Evolutionary conservation across 2,888 invertebrate genomes (phyloP), one percentile per base, ranked within the genome.

Genomic region (Cistogaster globosa): DNA sequence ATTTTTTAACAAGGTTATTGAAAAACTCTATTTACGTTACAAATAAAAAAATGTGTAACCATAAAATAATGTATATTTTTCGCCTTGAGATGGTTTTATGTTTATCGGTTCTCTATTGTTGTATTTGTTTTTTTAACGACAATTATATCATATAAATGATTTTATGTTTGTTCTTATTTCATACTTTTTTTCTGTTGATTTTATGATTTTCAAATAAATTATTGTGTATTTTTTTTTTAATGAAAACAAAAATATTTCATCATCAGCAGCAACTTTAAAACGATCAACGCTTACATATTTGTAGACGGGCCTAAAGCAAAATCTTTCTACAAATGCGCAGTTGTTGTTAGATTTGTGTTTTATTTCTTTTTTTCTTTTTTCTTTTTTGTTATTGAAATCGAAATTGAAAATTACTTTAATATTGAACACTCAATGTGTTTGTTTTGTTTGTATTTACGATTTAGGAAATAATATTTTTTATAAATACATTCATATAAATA

Each of bases 391-490:
- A 65, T 71, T 62, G 53, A 67, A 67, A 80, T 58, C 14, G 45
- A 80, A 80, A 80, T 75, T 84, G 71, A 72, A 80, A 80, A 84
- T 80, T 76, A 76, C 84, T 80, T 84, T 67, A 71, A 71, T 58
- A 84, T 84, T 84, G 71, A 80, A 80, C 71, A 72, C 84, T 80
- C 80, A 76, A 80, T 71, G 12, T 42, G 42, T 48, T 76, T 65
- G n/a, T 48, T 80, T 71, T 79, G 58, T 79, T 80, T 75, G 58
- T 45, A 53, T 75, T 45, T 3, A 36, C 53, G 51, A 53, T 75
- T 42, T 6, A 36, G 42, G 38, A 42, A 45, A 12, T 12, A 7
- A 42, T 2, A 42, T 42, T 12, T n/a, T 53, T 32, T 12, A 48
- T 26, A 42, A 5, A 69, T 53, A 68, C 68, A 26, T 69, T 60